Base-by-base conservation (phyloP, 1,140 invertebrate genomes). In the Calosoma granatense region DNA sequence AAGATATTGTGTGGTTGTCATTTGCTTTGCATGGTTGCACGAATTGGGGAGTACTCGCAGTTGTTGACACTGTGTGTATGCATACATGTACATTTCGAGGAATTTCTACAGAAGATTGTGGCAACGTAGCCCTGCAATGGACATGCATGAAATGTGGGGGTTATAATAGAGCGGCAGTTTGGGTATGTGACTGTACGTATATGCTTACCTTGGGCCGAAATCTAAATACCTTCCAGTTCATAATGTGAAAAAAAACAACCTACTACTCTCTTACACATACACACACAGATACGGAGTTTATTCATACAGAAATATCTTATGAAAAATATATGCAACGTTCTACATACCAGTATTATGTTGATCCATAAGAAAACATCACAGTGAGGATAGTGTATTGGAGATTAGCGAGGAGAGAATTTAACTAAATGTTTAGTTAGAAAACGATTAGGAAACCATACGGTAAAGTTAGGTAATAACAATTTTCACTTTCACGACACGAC, bases 401-500 rank as follows among this genome's bases (percentile, higher is more conserved):
- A n/a, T n/a, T n/a, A n/a, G n/a, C n/a, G n/a, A n/a, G n/a, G 6
- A n/a, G 6, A 47, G 15, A 47, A 9, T 47, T 47, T 47, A 47
- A 47, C 6, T 9, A 47, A 47, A 47, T 17, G 41, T 17, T 47
- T 47, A n/a, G n/a, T n/a, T n/a, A 47, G 17, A 47, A 47, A 47
- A 47, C 17, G 9, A 47, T 47, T 47, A 47, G 41, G 41, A 47
- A 9, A 47, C 41, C 17, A 47, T 47, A 47, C 17, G 41, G 30
- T n/a, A 23, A 58, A 20, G 56, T 63, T 62, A 59, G 54, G 60
- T 60, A 61, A 59, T 59, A 56, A 58, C 56, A 63, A 64, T 66
- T 66, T 66, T 63, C 65, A 66, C 65, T 66, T 66, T 66, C 65
- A 65, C 63, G 57, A 60, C 53, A 36, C 22, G 47, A 43, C 60